Percentiles rank a stretch among this genome's conserved stretches.
Conservation (phyloP, 1,140 invertebrate genomes). For the Melanaphis sacchari region DNA sequence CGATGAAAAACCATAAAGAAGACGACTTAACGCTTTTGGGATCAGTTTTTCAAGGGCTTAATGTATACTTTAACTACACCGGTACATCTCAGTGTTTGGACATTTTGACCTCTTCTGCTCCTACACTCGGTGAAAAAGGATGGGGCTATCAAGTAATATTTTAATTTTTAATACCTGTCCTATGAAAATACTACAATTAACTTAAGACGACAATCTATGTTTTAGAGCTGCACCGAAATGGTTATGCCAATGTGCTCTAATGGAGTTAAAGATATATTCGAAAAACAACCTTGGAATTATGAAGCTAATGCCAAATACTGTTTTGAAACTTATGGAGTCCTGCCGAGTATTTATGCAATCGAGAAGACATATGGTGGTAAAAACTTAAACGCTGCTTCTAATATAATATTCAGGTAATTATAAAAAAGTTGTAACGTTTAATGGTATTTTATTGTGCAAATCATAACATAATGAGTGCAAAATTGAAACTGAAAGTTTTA, state of each 20-base stretch:
- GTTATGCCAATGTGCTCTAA: constrained; percentile 90
- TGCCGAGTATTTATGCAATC: constrained; percentile 73
- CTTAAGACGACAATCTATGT: constrained; percentile 60
- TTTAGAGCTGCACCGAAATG: constrained; percentile 92
- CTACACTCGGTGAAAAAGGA: constrained; percentile 71
- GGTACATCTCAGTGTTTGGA: constrained; percentile 74
- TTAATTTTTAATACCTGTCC: background rate
- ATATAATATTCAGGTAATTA: constrained; percentile 81
- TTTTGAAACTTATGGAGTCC: constrained; percentile 73
- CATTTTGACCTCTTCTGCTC: constrained; percentile 65
- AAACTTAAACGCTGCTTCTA: constrained; percentile 73
- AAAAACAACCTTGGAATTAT: constrained; percentile 78
- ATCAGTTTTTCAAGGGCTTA: constrained; percentile 74
- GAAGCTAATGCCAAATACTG: constrained; percentile 73
- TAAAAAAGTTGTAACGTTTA: background rate
- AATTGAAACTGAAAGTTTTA: background rate
- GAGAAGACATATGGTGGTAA: constrained; percentile 83
- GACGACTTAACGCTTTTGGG: constrained; percentile 68
- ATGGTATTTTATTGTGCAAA: background rate
- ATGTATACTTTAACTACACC: constrained; percentile 84
- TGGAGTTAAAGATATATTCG: constrained; percentile 84
- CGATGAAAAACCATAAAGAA: constrained; percentile 66
- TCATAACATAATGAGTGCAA: background rate
- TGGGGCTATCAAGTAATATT: constrained; percentile 80
- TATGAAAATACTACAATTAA: background rate